Base-by-base conservation (phyloP, 2,888 invertebrate genomes). In the Pseudanteris insignis region DNA sequence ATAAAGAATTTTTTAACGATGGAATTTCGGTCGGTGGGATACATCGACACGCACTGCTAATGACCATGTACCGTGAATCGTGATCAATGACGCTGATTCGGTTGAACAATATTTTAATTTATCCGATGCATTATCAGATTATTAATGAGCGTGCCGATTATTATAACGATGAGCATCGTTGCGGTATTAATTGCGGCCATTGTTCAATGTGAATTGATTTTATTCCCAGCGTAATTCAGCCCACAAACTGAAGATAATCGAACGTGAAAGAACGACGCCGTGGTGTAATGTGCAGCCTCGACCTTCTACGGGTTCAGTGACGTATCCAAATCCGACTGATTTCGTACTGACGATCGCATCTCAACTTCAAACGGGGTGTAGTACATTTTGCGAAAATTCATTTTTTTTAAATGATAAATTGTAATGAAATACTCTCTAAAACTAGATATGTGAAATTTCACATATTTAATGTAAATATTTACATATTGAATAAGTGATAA, bases 301-400 rank as follows among this genome's bases (percentile, higher is more conserved):
- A 60, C 60, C 60, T 60, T 60, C 53, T 60, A 60, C 60, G 60
- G 53, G 60, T 60, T 60, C 59, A 60, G 34, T 60, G 59, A 60
- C 59, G 59, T 59, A 51, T 59, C 59, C 59, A 50, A 59, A 59
- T 59, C 51, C 53, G 59, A 34, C 47, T 46, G 59, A 60, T 60
- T 60, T 60, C 53, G 47, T 41, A 47, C 53, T 53, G 47, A 47
- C 59, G 47, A 53, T 60, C 51, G 41, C 40, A 60, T 60, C 53
- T 60, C 46, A 51, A 51, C 51, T 57, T 57, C 48, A 43, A 57
- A 57, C 21, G n/a, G n/a, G n/a, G n/a, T n/a, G n/a, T n/a, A n/a
- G n/a, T n/a, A n/a, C n/a, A n/a, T n/a, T n/a, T n/a, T n/a, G n/a
- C n/a, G n/a, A n/a, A n/a, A n/a, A n/a, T n/a, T n/a, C n/a, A n/a